Evolutionary conservation across 2,113 vertebrate species (phyloP), one percentile per base, ranked within the genome.

Genomic region (Empidonax traillii): DNA sequence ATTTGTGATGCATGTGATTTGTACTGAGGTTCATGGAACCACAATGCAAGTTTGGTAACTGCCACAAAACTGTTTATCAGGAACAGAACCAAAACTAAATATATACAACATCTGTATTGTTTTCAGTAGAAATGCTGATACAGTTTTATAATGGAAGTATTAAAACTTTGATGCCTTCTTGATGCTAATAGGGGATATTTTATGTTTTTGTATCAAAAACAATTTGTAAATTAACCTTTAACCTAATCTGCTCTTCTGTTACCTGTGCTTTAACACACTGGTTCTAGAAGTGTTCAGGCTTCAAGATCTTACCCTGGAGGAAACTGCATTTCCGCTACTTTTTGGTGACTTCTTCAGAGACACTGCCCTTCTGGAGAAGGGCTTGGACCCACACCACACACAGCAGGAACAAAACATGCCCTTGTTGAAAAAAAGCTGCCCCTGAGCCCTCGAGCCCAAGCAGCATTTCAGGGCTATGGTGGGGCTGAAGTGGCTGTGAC

Each of bases 191-290:
- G 95, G 87, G 67, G 96, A 95, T 96, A 93, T 94, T 90, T 96
- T 63, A 62, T 91, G 94, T 93, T 97, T 98, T 98, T 97, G 77
- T 96, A 98, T 98, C 86, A 97, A 85, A 97, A 97, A 92, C 86
- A 91, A 47, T 71, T 75, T 96, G 62, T 97, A 91, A 95, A 46
- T 94, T 90, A 93, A 94, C 80, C 49, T 49, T 94, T 90, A 93
- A 94, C 80, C 49, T 84, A 11, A 65, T 31, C 87, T 73, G 55
- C 52, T 87, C 37, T 62, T 83, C 46, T 58, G 18, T 85, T 80
- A 35, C 6, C n/a, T 39, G 3, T 65, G 58, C 49, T 88, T 91
- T 88, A 65, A 63, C n/a, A 85, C 72, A 78, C 47, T 1, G 5
- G 52, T 71, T 58, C 67, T 73, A 22, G 33, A 41, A 77, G 83